Percentiles rank a stretch among this genome's conserved stretches.
phyloP scores from a whole-genome alignment of 2,113 vertebrate genomes.

The Gymnorhina tibicen region DNA sequence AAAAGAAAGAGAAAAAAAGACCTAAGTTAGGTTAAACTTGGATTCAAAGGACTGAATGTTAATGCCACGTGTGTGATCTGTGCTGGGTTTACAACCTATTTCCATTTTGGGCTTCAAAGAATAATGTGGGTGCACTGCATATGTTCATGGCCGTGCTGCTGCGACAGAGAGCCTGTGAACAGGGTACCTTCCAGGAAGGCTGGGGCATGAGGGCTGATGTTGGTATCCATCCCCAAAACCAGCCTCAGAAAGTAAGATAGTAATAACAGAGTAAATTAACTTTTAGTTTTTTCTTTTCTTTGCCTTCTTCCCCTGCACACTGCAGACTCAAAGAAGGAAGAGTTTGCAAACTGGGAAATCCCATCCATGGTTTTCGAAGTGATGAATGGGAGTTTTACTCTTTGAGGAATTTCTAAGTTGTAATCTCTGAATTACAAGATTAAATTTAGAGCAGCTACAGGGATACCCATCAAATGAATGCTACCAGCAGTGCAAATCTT shows the following conservation, averaged over 20 bases:
- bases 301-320: not conserved
- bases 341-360: not conserved
- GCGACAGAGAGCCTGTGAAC: not conserved
- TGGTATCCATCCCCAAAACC: not conserved
- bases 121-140: not conserved
- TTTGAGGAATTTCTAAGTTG: not conserved
- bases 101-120: not conserved
- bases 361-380: not conserved
- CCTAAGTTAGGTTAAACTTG: not conserved
- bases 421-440: not conserved
- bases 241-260: not conserved
- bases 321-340: not conserved
- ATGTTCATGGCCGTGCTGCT: rapidly evolving
- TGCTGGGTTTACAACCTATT: not conserved
- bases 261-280: not conserved
- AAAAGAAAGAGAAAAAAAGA: not conserved
- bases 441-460: not conserved
- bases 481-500: not conserved
- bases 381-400: not conserved
- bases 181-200: not conserved
- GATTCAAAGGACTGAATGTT: not conserved
- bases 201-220: not conserved
- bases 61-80: not conserved
- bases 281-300: not conserved
- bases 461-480: not conserved